These are phyloP conservation scores for Myotis findleyi DNA, from an alignment of 2,797 vertebrate species.

Conservation along the genomic window DNA sequence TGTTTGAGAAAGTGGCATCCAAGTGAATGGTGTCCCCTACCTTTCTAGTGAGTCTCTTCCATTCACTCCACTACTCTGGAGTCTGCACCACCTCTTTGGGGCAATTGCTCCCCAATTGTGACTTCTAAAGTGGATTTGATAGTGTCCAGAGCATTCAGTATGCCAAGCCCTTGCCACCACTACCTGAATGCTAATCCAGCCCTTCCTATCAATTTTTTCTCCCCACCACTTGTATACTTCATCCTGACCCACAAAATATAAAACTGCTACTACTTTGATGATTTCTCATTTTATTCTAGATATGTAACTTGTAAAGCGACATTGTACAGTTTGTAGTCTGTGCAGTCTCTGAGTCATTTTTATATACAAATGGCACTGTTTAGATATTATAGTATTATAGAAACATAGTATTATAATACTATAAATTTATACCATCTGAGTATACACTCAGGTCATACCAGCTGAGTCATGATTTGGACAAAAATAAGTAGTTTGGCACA, in stretches of 20 bases:
- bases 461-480: not conserved
- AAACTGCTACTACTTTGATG: not conserved
- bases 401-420: not conserved
- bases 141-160: not conserved
- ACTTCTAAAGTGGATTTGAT: not conserved
- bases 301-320: not conserved
- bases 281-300: not conserved
- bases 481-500: not conserved
- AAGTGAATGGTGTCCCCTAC: not conserved
- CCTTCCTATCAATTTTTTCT: not conserved
- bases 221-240: not conserved
- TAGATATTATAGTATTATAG: not conserved
- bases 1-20: not conserved
- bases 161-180: not conserved
- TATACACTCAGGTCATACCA: not conserved
- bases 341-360: constrained; percentile 1
- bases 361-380: not conserved
- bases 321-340: not conserved
- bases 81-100: not conserved
- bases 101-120: not conserved
- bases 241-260: not conserved
- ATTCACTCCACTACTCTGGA: not conserved
- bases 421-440: too few relatives aligned
- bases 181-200: not conserved
- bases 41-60: not conserved